Evolutionary conservation across 2,113 vertebrate genomes (phyloP).

Genomic region (Paradisaea rubra): DNA sequence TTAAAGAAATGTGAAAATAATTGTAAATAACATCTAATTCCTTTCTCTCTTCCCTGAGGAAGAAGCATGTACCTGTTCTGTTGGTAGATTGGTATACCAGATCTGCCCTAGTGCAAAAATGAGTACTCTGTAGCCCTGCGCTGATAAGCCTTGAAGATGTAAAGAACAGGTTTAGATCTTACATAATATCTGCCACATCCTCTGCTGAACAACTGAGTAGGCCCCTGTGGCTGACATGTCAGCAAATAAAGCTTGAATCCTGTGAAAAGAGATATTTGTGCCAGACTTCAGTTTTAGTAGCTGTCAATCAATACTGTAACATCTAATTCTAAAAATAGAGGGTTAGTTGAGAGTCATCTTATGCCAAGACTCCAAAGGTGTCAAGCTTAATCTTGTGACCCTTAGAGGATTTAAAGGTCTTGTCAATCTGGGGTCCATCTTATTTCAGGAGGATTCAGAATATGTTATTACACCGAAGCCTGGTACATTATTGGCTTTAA

Average conservation of each 20-base stretch:
- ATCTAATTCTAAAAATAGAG: conserved; percentile 1
- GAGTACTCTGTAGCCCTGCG: not conserved
- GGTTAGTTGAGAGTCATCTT: not conserved
- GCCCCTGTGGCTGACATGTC: not conserved
- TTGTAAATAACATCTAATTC: not conserved
- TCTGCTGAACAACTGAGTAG: not conserved
- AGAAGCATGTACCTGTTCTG: not conserved
- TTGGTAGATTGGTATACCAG: not conserved
- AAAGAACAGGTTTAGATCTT: not conserved
- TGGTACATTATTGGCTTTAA: not conserved
- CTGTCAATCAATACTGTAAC: not conserved
- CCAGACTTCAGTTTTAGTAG: conserved; percentile 11
- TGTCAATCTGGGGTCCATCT: not conserved
- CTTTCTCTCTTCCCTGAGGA: not conserved
- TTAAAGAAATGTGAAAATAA: not conserved
- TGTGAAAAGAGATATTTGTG: not conserved
- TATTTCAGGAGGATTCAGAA: not conserved
- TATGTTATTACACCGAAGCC: not conserved
- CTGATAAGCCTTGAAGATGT: not conserved
- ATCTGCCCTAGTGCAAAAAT: not conserved
- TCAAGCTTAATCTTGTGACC: not conserved
- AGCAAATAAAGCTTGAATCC: not conserved
- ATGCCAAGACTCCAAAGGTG: not conserved
- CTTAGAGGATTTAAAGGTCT: not conserved
- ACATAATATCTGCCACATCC: not conserved